phyloP scores from a whole-genome alignment of 1,140 invertebrate genomes.

The Eulimnadia texana region DNA sequence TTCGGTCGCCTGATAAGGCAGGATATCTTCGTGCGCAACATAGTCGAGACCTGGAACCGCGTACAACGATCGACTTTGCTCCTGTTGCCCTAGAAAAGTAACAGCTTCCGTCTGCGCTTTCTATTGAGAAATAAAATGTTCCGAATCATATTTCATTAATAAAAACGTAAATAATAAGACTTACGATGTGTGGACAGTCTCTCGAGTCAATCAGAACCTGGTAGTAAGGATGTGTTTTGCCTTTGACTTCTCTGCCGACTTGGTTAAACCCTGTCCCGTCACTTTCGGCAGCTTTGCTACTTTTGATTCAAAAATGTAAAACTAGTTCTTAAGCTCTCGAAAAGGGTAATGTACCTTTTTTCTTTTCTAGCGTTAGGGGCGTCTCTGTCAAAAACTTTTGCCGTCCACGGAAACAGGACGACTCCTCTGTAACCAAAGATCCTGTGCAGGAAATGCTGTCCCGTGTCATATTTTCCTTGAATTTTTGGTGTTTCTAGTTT shows the following conservation, averaged over 20 bases:
- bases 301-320: neutral
- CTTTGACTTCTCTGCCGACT: slow-evolving; percentile 75
- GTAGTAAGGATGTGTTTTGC: slow-evolving; percentile 84
- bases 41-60: slow-evolving; percentile 92
- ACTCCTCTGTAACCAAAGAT: slow-evolving; percentile 93
- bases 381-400: slow-evolving; percentile 85
- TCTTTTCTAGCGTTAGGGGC: slow-evolving; percentile 41
- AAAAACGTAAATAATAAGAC: slow-evolving; percentile 26
- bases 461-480: slow-evolving; percentile 83
- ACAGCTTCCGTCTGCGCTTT: slow-evolving; percentile 91
- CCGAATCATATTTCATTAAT: slow-evolving; percentile 9
- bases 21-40: slow-evolving; percentile 88
- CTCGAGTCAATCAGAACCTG: slow-evolving; percentile 91
- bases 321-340: neutral
- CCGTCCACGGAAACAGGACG: slow-evolving; percentile 87
- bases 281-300: neutral
- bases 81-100: slow-evolving; percentile 91
- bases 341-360: slow-evolving; percentile 24
- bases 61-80: slow-evolving; percentile 80
- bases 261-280: slow-evolving; percentile 34
- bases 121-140: slow-evolving; percentile 35
- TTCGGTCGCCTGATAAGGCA: slow-evolving; percentile 66
- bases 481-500: slow-evolving; percentile 64
- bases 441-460: slow-evolving; percentile 85
- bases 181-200: slow-evolving; percentile 89